A percentile compares a stretch with the other conserved stretches of the same genome.
phyloP scores from a whole-genome alignment of 2,888 invertebrate species.

The Hirtodrosophila duncani region DNA sequence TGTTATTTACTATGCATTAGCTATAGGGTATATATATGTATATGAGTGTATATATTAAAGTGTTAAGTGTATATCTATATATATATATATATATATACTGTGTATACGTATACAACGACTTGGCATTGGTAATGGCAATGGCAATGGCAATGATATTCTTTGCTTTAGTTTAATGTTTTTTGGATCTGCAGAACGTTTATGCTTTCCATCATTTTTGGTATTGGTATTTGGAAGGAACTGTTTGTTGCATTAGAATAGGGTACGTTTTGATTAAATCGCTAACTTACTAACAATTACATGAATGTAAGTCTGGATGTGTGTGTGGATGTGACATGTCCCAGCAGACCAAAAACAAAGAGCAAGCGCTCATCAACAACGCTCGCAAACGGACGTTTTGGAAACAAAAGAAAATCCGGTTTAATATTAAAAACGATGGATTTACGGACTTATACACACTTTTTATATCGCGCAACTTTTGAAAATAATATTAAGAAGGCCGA shows the following conservation, averaged over 20 bases:
- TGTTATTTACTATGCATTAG: slow-evolving; percentile 59
- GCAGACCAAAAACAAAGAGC: too few relatives aligned
- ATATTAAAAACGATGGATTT: too few relatives aligned
- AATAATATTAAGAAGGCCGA: too few relatives aligned
- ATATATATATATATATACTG: slow-evolving; percentile 10
- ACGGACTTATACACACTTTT: too few relatives aligned
- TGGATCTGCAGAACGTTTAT: too few relatives aligned
- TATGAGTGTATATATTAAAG: slow-evolving; percentile 8
- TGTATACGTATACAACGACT: slow-evolving; percentile 8
- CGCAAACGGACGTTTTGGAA: too few relatives aligned
- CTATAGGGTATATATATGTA: slow-evolving; percentile 39
- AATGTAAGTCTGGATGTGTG: not conserved
- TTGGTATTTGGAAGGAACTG: slow-evolving; percentile 54
- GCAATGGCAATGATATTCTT: slow-evolving; percentile 57
- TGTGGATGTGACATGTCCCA: slow-evolving; percentile 25
- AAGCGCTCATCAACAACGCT: too few relatives aligned
- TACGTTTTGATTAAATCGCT: slow-evolving; percentile 18
- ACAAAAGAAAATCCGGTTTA: too few relatives aligned
- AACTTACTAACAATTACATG: slow-evolving; percentile 24
- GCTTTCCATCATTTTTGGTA: too few relatives aligned
- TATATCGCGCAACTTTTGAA: too few relatives aligned
- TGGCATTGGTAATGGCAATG: slow-evolving; percentile 58
- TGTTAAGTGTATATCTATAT: slow-evolving; percentile 14
- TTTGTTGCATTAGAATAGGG: slow-evolving; percentile 12
- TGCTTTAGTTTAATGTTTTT: slow-evolving; percentile 24